Percentiles rank a stretch among this genome's conserved stretches.
Evolutionary conservation across 2,113 vertebrate genomes (phyloP).

Genomic region (Gorsachius goisagi): DNA sequence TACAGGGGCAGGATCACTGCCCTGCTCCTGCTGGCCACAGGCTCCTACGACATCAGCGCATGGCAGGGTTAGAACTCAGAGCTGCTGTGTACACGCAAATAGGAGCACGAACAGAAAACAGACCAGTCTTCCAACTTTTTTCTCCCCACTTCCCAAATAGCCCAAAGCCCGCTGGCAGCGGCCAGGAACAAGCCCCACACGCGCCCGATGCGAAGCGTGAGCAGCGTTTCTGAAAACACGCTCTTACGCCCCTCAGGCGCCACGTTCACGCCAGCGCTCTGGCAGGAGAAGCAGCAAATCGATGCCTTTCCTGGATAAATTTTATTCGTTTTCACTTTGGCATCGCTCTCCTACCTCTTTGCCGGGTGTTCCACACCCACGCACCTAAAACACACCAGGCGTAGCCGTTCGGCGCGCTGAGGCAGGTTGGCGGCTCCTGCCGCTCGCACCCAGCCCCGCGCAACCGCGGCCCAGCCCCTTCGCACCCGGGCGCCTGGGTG

Average conservation of each 20-base stretch:
- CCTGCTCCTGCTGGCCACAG: too few species aligned
- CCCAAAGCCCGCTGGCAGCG: background rate
- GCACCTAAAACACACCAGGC: fast-evolving
- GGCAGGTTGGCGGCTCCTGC: background rate
- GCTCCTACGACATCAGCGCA: fast-evolving
- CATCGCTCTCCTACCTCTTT: background rate
- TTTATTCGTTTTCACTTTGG: background rate
- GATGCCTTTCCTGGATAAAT: fast-evolving
- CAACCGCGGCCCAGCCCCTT: background rate
- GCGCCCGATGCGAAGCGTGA: fast-evolving
- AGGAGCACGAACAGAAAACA: background rate
- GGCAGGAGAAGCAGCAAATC: background rate
- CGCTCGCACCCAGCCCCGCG: background rate
- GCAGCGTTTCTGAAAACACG: fast-evolving
- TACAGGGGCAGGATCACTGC: too few species aligned
- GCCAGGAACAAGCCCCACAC: fast-evolving
- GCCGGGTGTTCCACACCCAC: background rate
- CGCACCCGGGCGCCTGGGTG: background rate
- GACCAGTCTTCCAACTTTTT: background rate
- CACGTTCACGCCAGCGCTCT: background rate
- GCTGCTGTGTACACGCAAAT: fast-evolving
- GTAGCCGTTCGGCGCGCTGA: fast-evolving
- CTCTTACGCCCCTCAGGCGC: background rate
- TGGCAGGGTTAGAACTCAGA: fast-evolving
- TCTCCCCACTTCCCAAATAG: background rate